phyloP scores from a whole-genome alignment of 2,113 vertebrate species.

The Echinops telfairi region DNA sequence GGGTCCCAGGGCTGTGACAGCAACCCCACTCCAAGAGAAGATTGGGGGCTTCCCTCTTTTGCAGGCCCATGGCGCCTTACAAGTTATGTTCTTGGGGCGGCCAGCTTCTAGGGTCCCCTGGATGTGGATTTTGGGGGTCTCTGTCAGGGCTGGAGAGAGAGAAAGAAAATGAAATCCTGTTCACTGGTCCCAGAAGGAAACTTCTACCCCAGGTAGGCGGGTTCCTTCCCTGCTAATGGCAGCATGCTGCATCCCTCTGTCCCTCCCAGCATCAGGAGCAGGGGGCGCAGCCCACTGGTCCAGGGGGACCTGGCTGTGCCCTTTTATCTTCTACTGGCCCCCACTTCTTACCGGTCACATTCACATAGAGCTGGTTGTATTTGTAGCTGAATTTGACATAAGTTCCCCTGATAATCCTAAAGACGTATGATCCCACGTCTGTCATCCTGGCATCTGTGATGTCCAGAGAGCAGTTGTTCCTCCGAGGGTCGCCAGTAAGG shows the following conservation, averaged over 20 bases:
- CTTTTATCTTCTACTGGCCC: neutral
- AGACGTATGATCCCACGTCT: neutral
- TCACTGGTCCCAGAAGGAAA: neutral
- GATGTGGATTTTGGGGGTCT: neutral
- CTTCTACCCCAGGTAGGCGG: neutral
- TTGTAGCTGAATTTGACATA: rapidly evolving
- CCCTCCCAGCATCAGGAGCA: neutral
- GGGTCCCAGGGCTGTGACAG: neutral
- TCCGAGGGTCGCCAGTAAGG: rapidly evolving
- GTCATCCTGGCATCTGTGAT: neutral
- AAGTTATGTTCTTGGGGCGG: neutral
- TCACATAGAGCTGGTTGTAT: rapidly evolving
- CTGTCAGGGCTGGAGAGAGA: neutral
- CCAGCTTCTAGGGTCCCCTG: neutral
- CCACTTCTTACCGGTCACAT: neutral
- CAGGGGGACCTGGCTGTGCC: neutral
- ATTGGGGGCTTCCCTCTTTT: neutral
- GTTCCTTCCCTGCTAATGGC: neutral
- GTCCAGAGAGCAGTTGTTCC: conserved; percentile 46
- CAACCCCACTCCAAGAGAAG: neutral
- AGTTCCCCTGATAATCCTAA: neutral
- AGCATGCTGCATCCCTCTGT: neutral
- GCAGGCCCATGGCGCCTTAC: neutral
- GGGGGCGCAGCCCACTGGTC: neutral
- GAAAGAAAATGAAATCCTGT: neutral